Base-by-base conservation (phyloP, 2,888 invertebrate genomes). In the Limnephilus lunatus region DNA sequence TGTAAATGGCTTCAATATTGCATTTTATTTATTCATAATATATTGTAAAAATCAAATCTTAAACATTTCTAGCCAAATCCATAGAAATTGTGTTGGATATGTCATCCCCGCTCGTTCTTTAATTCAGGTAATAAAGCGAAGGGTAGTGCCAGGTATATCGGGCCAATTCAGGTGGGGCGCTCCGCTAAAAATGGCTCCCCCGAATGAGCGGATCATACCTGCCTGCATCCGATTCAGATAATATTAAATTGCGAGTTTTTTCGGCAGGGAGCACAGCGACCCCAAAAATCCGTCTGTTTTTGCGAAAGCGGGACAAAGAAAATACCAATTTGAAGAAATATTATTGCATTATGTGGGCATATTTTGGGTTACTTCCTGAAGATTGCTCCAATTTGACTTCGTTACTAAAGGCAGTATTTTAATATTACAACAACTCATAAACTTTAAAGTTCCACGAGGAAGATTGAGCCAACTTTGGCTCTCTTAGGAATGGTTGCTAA, bases 121-220 rank as follows among this genome's bases (percentile, higher is more conserved):
- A 25, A 25, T 68, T 68, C 25, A 25, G 25, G n/a, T 44, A 86
- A 88, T 89, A 89, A 90, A 48, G 83, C 83, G 48, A 68, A 68
- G 90, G 85, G 88, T 31, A 80, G 87, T 68, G 35, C 81, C 87
- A 91, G 83, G 89, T 89, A 91, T 88, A 81, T 87, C 39, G 35
- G 68, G 89, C 53, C 82, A 89, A 91, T 89, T 32, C 89, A 83
- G 81, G 85, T 85, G 89, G 89, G 89, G 91, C 19, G 80, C 68
- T 31, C 31, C 39, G 88, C 88, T 89, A 89, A 89, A 89, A 89
- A 89, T 81, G 68, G 88, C 88, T 81, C 88, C 81, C 35, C 81
- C 48, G 68, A 89, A 81, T 89, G 35, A 85, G 85, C 82, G 89
- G 44, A 89, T 89, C 81, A 90, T 90, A 80, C 48, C 35, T 82